Evolutionary conservation across 2,113 vertebrate species (phyloP).

Genomic region (Cryptomyrus ogoouensis): DNA sequence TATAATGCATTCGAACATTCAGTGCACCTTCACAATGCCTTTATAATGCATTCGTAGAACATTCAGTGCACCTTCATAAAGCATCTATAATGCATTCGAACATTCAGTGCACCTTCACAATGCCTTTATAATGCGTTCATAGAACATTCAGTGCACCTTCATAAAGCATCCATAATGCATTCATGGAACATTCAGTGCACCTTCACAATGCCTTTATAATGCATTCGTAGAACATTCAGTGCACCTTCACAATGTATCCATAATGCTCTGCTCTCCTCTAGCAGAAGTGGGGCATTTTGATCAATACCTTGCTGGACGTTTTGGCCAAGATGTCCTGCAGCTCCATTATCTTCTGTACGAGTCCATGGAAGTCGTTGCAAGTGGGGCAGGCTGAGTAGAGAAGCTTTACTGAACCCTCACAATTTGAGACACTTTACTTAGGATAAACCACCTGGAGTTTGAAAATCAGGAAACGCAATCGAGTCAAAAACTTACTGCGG

Average conservation of each 20-base stretch:
- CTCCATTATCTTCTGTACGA: slow-evolving; percentile 89
- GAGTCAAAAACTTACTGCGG: slow-evolving; percentile 69
- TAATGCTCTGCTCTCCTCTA: neutral
- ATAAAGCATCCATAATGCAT: neutral
- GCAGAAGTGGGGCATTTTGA: neutral
- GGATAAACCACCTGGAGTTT: neutral
- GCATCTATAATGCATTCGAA: neutral
- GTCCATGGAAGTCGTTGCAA: slow-evolving; percentile 83
- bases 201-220: neutral
- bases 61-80: neutral
- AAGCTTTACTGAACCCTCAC: slow-evolving; percentile 15
- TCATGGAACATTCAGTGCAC: neutral
- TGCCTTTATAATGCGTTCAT: neutral
- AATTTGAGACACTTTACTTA: neutral
- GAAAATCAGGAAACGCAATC: neutral
- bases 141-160: neutral
- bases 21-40: neutral
- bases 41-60: neutral
- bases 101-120: neutral
- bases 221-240: neutral
- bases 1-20: neutral
- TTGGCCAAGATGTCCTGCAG: slow-evolving; percentile 82
- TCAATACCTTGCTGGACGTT: slow-evolving; percentile 77
- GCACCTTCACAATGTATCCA: neutral
- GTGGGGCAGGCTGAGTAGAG: slow-evolving; percentile 76